Base-by-base conservation (phyloP, 2,113 vertebrate species). In the Toxotes jaculatrix region DNA sequence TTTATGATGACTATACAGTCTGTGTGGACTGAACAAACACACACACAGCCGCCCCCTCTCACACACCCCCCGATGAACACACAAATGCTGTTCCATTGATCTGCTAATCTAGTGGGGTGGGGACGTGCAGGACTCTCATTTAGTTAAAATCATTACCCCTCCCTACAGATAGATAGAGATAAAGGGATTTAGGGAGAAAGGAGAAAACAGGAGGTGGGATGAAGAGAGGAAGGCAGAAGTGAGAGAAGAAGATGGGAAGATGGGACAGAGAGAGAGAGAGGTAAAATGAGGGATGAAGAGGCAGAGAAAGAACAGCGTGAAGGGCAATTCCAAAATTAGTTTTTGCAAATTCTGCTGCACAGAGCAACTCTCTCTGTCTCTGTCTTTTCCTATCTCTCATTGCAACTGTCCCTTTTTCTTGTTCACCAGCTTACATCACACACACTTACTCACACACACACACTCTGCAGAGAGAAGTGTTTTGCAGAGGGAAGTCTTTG, bases 131-230 rank as follows among this genome's bases (percentile, higher is more conserved):
- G 88, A 91, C 77, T 90, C 86, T 91, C 88, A 87, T 91, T 92
- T 86, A 85, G 77, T 85, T 90, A 83, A 92, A 92, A 88, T 91
- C 90, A 89, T 90, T 92, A 87, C 67, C 49, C 40, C 77, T 72
- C 69, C 79, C 32, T 67, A 42, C 82, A 85, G 85, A 93, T 81
- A 79, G 83, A 87, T 80, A 74, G 66, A 76, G 82, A 76, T 82
- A 64, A 80, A 65, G 67, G 64, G 77, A 79, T 86, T 79, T 60
- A n/a, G 74, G 61, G 60, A 49, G 21, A 84, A 64, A 70, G 27
- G 43, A 79, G 32, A 47, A 87, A 80, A 53, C 38, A 45, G 47
- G 27, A 32, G 71, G 11, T 19, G 23, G 21, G 31, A 51, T 51
- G 16, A 19, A 43, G 40, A 45, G 40, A 53, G 16, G 27, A 23